Base-by-base conservation (phyloP, 2,888 invertebrate genomes). In the Meganola albula region DNA sequence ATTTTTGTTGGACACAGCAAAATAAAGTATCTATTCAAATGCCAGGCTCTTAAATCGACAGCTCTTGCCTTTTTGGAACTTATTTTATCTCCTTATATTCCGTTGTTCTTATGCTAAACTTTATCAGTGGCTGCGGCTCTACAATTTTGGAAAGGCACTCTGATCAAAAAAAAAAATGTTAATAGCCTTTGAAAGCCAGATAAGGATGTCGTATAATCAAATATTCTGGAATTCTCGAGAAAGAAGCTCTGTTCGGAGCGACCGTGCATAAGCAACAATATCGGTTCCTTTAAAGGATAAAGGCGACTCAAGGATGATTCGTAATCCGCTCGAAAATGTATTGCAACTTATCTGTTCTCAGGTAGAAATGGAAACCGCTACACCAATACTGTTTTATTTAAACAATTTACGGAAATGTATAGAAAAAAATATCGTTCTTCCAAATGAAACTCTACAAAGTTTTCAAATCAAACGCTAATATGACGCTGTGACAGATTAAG, bases 191-290 rank as follows among this genome's bases (percentile, higher is more conserved):
- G 63, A 68, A 69, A 75, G 66, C 71, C 74, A 68, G 64, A 75
- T 74, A 75, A 74, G 69, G 71, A 72, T 63, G 64, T 61, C 56
- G 63, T 67, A 71, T 76, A 73, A 79, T 79, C 78, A 76, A 80
- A 79, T 79, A 78, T 78, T 79, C 76, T 58, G 69, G 68, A 65
- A 74, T 73, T 68, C 67, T 70, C 71, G 68, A 70, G 68, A 71
- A 75, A 69, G 65, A 68, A 68, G 62, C 58, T 45, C 56, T 58
- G 60, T 57, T 56, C 50, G 53, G 59, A 59, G 66, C 64, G 64
- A 48, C 64, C 68, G 69, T 70, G 75, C 74, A 76, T 73, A 78
- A 73, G 71, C 74, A 76, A 77, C 75, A 71, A 76, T 76, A 74
- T 74, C 69, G 70, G 64, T 63, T 73, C 72, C 74, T 73, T 73